A percentile compares a stretch with the other conserved stretches of the same genome.
phyloP scores from a whole-genome alignment of 1,140 invertebrate genomes.

The Neuroterus valhalla region DNA sequence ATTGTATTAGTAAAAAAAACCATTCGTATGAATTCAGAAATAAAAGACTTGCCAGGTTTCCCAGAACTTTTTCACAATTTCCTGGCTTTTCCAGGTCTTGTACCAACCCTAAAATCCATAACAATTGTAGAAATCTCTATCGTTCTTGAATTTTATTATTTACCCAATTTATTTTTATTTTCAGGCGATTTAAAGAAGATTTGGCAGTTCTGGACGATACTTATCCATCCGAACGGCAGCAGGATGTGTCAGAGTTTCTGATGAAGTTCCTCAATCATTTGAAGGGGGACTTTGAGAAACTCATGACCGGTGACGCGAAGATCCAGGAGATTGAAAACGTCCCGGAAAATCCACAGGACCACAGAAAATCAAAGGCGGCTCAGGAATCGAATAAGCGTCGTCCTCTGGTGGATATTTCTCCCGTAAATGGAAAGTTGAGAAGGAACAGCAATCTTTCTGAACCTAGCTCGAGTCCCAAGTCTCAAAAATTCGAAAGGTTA shows the following conservation, averaged over 20 bases:
- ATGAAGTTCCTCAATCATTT: slow-evolving; percentile 67
- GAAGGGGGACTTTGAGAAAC: slow-evolving; percentile 59
- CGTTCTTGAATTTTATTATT: slow-evolving; percentile 2
- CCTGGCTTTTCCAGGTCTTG: too few species aligned
- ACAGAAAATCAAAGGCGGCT: slow-evolving; percentile 39
- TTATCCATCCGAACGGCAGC: slow-evolving; percentile 64
- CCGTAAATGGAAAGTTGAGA: slow-evolving; percentile 33
- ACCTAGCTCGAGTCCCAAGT: slow-evolving; percentile 37
- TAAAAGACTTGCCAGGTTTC: too few species aligned
- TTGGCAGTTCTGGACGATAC: slow-evolving; percentile 57
- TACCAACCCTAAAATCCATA: not conserved
- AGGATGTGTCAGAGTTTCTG: slow-evolving; percentile 68
- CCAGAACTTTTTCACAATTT: too few species aligned
- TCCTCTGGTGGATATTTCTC: slow-evolving; percentile 50
- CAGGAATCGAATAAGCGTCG: slow-evolving; percentile 49
- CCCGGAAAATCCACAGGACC: slow-evolving; percentile 52
- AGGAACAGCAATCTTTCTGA: slow-evolving; percentile 34
- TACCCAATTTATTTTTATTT: slow-evolving; percentile 28
- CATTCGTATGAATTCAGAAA: too few species aligned
- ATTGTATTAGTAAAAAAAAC: too few species aligned
- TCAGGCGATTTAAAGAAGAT: slow-evolving; percentile 63
- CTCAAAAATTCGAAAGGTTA: slow-evolving; percentile 16
- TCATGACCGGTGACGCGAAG: slow-evolving; percentile 37
- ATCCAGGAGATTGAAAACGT: slow-evolving; percentile 56
- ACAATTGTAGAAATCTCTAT: slow-evolving; percentile 3